Evolutionary conservation across 1,140 invertebrate genomes (phyloP).

Genomic region (Acromyrmex charruanus): DNA sequence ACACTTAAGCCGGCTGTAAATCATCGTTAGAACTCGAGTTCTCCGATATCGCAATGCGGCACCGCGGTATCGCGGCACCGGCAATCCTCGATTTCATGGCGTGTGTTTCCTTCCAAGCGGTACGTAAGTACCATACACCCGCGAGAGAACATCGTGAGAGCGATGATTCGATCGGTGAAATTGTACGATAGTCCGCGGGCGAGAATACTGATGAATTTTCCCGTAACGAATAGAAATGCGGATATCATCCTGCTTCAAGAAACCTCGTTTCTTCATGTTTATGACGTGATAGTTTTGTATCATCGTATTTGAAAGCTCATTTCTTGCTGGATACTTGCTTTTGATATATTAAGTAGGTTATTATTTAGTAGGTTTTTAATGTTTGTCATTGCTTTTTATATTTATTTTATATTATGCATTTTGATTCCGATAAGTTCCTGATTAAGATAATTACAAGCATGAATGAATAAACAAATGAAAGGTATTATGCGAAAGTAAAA

Average conservation of each 20-base stretch:
- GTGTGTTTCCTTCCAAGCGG: constrained; percentile 19
- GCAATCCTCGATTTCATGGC: constrained; percentile 56
- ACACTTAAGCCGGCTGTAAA: constrained; percentile 68
- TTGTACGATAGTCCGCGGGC: constrained; percentile 1
- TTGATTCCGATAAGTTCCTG: not conserved
- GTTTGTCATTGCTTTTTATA: not conserved
- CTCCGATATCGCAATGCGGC: constrained; percentile 14
- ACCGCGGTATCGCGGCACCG: not conserved
- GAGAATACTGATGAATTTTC: constrained; percentile 23
- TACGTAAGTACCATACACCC: not conserved
- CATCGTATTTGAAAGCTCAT: not conserved
- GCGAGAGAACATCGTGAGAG: not conserved
- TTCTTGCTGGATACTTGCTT: no score
- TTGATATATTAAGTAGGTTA: not conserved
- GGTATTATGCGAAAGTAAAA: not conserved
- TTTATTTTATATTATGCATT: not conserved
- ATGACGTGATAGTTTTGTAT: not conserved
- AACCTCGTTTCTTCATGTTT: not conserved
- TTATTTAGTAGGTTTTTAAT: not conserved
- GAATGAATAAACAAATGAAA: not conserved
- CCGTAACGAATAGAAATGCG: not conserved
- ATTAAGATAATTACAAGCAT: not conserved
- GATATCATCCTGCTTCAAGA: not conserved
- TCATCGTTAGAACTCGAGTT: constrained; percentile 63
- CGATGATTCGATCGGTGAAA: constrained; percentile 26